Base-by-base conservation (phyloP, 2,888 invertebrate genomes). In the Trimorus sp. region DNA sequence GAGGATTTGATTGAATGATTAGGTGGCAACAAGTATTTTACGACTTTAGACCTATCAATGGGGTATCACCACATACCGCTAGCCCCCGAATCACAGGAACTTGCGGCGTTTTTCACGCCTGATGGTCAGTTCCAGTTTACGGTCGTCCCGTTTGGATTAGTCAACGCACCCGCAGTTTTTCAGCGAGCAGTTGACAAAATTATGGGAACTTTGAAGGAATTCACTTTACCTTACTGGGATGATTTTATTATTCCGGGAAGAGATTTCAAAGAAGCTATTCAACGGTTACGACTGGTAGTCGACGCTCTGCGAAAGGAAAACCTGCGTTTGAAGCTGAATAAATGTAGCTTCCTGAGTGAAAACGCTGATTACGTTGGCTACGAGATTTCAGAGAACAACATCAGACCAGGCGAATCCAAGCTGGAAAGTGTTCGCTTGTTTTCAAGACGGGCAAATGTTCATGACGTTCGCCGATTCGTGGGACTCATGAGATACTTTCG, bases 21-120 rank as follows among this genome's bases (percentile, higher is more conserved):
- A 4, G 26, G 26, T 26, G 26, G 26, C 26, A 26, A 26, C 26
- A 26, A 26, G 26, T 26, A 26, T 4, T 26, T 26, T 26, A 26
- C 26, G 4, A 26, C 26, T 1, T 26, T 26, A 4, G 26, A 26
- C 26, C 26, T 26, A 26, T 26, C 1, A 4, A 26, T 26, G 26
- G 26, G 26, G 4, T 26, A 26, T 4, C 26, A 26, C 26, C 26
- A 26, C 1, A 26, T 26, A 12, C 54, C 58, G n/a, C 45, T 89
- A 36, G 79, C 84, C 0, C 76, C 86, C 73, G 74, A 84, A 9
- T 87, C 86, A 6, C 75, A 84, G 4, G 84, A 87, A 75, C 86
- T 86, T 42, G 89, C 88, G 3, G 85, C 88, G 0, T 90, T 90
- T 80, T 79, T 87, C 7, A 87, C 86, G 0, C 86, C 84, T 11